These are phyloP conservation scores for Melanerpes aurifrons DNA, from an alignment of 2,113 vertebrate genomes.

Conservation along the genomic window DNA sequence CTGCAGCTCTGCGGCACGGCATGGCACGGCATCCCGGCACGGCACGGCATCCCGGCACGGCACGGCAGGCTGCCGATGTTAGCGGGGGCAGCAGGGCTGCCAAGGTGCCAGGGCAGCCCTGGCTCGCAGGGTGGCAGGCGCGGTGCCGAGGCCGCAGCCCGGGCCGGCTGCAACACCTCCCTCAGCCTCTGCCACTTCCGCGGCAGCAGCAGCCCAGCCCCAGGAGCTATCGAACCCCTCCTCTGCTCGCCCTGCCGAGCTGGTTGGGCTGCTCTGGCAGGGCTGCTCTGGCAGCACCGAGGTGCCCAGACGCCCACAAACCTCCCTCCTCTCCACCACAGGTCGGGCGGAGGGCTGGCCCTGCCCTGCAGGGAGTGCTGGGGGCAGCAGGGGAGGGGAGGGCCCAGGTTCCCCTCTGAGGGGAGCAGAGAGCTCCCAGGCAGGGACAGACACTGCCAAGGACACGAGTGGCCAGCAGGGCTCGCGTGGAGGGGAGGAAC, in stretches of 20 bases:
- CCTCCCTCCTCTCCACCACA: neutral
- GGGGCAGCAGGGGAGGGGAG: rapidly evolving
- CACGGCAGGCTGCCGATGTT: too few species aligned
- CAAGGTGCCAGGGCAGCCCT: rapidly evolving
- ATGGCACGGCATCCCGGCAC: rapidly evolving
- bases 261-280: conserved; percentile 37
- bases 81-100: neutral
- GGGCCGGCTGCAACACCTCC: neutral
- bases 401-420: neutral
- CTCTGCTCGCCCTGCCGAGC: conserved; percentile 32
- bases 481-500: neutral
- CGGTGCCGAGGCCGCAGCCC: neutral
- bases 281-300: neutral
- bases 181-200: neutral
- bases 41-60: neutral
- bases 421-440: neutral
- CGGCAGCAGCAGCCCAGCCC: conserved; percentile 49
- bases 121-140: rapidly evolving
- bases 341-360: neutral
- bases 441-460: rapidly evolving
- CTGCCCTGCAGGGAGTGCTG: rapidly evolving
- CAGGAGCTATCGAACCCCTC: neutral
- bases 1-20: neutral
- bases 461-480: neutral
- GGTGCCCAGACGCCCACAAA: neutral